Evolutionary conservation across 2,888 invertebrate species (phyloP).

Genomic region (Neoaliturus tenellus): DNA sequence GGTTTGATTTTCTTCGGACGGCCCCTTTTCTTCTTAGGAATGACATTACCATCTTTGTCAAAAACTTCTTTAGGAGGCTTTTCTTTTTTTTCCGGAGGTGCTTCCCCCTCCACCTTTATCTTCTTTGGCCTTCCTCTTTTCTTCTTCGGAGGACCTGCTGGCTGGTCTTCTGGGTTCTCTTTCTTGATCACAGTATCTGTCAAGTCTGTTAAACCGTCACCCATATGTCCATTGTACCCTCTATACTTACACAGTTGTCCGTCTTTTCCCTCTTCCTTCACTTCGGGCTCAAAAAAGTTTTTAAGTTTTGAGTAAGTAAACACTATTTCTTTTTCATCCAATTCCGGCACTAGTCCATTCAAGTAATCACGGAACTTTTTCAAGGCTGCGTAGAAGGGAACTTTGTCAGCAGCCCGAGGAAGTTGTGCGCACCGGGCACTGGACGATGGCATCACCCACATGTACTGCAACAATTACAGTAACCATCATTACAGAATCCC

Average conservation of each 20-base stretch:
- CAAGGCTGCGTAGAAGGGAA: conserved; percentile 97
- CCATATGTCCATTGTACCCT: conserved; percentile 60
- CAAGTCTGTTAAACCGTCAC: conserved; percentile 68
- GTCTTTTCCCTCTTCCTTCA: conserved; percentile 71
- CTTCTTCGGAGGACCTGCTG: conserved; percentile 81
- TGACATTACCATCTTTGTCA: conserved; percentile 68
- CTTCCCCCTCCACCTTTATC: conserved; percentile 80
- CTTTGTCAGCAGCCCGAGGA: conserved; percentile 98
- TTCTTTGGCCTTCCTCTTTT: conserved; percentile 93
- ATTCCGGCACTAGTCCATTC: conserved; percentile 88
- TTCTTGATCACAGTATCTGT: conserved; percentile 66
- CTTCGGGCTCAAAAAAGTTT: conserved; percentile 78
- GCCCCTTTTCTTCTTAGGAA: conserved; percentile 92
- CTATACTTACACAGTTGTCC: conserved; percentile 65
- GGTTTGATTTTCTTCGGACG: conserved; percentile 89
- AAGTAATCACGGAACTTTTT: conserved; percentile 97
- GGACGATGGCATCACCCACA: conserved; percentile 99
- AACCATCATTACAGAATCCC: no score
- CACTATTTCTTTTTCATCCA: conserved; percentile 92
- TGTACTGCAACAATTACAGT: conserved; percentile 80
- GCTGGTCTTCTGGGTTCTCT: conserved; percentile 71
- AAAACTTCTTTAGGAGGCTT: conserved; percentile 67
- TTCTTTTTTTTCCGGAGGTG: conserved; percentile 69
- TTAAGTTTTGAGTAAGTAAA: conserved; percentile 85
- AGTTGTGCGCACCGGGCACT: conserved; percentile 98